Evolutionary conservation across 1,140 invertebrate genomes (phyloP).

Genomic region (Drosophila sproati): DNA sequence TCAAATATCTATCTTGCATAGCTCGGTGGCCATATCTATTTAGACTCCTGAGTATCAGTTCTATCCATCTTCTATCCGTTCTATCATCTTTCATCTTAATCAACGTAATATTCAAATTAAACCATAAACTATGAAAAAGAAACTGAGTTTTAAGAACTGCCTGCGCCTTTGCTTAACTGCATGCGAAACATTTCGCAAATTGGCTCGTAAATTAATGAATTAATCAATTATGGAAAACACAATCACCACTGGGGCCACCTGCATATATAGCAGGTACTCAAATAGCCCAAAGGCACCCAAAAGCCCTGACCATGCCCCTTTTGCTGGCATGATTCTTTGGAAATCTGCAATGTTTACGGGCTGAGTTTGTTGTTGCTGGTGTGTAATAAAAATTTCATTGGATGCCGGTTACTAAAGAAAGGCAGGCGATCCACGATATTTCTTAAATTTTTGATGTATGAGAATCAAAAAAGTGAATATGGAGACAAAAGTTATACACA

Average conservation of each 20-base stretch:
- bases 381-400: constrained; percentile 74
- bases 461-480: constrained; percentile 22
- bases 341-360: constrained; percentile 64
- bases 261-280: background rate
- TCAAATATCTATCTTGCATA: too few relatives aligned
- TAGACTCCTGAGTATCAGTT: too few relatives aligned
- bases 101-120: too few relatives aligned
- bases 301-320: background rate
- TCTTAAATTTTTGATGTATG: constrained; percentile 67
- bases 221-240: constrained; percentile 77
- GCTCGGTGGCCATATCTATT: too few relatives aligned
- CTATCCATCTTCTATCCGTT: too few relatives aligned
- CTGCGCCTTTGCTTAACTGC: constrained; percentile 33
- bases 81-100: too few relatives aligned
- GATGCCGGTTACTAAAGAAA: constrained; percentile 20
- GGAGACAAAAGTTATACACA: constrained; percentile 52
- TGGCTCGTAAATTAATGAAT: constrained; percentile 64
- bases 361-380: constrained; percentile 40
- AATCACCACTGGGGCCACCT: constrained; percentile 37
- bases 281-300: background rate
- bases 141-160: too few relatives aligned
- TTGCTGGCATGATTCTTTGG: constrained; percentile 55
- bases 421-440: constrained; percentile 27
- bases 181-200: constrained; percentile 42
- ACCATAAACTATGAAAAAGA: too few relatives aligned